These are phyloP conservation scores for Glyphotaelius pellucidus DNA, from an alignment of 2,888 invertebrate genomes.

Conservation along the genomic window DNA sequence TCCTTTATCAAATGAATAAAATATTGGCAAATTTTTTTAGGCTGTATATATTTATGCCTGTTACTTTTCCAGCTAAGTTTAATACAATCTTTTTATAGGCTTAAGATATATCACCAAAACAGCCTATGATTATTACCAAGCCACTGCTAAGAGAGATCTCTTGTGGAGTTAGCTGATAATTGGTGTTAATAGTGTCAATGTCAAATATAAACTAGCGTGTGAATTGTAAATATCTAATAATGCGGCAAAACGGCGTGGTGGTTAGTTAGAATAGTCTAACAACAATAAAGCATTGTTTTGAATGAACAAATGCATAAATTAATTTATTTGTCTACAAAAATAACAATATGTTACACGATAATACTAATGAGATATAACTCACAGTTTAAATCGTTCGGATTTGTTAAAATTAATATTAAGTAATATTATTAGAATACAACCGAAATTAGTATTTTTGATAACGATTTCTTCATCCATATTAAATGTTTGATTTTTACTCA, in stretches of 20 bases:
- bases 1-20: too few species aligned
- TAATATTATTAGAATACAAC: not conserved
- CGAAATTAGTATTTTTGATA: not conserved
- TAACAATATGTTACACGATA: not conserved
- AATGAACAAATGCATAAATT: not conserved
- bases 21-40: too few species aligned
- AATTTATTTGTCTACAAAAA: not conserved
- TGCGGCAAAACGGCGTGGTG: too few species aligned
- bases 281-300: not conserved
- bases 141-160: not conserved
- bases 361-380: not conserved
- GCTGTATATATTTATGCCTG: too few species aligned
- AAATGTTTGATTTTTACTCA: not conserved
- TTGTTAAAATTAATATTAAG: not conserved
- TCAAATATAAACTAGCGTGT: not conserved
- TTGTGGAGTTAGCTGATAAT: not conserved
- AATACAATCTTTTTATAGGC: too few species aligned
- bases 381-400: not conserved
- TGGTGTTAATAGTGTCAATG: slow-evolving; percentile 35
- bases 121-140: not conserved
- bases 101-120: too few species aligned
- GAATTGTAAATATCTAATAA: not conserved
- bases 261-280: not conserved
- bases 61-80: too few species aligned
- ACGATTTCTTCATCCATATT: not conserved